phyloP scores from a whole-genome alignment of 1,140 invertebrate species.

The Luehdorfia chinensis region DNA sequence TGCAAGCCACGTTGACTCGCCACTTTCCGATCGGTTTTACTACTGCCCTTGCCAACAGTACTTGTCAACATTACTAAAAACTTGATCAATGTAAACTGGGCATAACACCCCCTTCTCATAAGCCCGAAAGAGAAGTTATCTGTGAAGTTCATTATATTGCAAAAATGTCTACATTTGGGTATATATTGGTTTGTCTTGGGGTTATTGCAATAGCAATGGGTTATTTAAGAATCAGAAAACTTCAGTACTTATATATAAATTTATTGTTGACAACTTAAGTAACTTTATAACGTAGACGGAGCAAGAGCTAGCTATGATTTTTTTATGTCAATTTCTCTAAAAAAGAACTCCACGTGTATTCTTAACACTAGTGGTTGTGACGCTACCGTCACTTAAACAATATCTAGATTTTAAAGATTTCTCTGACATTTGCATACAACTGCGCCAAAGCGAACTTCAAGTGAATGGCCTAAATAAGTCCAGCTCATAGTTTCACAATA shows the following conservation, averaged over 20 bases:
- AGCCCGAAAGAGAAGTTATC: too few relatives aligned
- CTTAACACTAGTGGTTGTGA: neutral
- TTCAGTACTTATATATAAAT: neutral
- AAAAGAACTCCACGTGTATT: neutral
- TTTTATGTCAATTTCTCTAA: neutral
- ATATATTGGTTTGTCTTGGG: too few relatives aligned
- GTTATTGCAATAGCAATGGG: too few relatives aligned
- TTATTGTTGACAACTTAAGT: neutral
- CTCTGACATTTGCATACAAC: neutral
- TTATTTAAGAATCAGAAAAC: slow-evolving; percentile 5
- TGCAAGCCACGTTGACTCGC: too few relatives aligned
- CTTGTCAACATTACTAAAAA: too few relatives aligned
- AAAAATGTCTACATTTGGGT: too few relatives aligned
- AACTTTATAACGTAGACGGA: neutral
- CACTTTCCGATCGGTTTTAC: too few relatives aligned
- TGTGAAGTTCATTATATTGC: too few relatives aligned
- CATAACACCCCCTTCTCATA: too few relatives aligned
- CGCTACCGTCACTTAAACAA: neutral
- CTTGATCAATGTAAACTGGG: too few relatives aligned
- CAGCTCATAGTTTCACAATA: neutral
- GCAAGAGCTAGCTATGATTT: neutral
- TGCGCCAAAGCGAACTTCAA: neutral
- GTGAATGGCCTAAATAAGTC: neutral
- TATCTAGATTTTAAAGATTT: neutral
- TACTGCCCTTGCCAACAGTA: too few relatives aligned